Conservation (phyloP, 2,113 vertebrate genomes). For the Apteryx owenii region DNA sequence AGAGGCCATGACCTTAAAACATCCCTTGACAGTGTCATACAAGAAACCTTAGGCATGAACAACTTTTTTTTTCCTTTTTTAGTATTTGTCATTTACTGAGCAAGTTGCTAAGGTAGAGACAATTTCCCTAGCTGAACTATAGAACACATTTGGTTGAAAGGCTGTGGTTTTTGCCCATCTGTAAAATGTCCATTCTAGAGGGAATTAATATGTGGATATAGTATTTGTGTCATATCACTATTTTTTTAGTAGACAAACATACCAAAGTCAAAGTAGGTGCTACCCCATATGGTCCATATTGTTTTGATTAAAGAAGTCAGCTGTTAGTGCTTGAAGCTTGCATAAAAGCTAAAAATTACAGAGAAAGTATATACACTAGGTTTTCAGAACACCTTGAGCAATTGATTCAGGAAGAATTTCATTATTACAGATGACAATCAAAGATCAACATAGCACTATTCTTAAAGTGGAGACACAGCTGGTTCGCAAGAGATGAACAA, state of each 20-base stretch:
- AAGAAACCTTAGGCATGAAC: background rate
- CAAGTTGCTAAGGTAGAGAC: background rate
- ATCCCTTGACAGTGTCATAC: background rate
- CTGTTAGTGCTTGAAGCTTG: background rate
- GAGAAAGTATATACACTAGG: fast-evolving
- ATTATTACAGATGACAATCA: background rate
- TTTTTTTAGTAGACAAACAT: background rate
- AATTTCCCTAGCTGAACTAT: background rate
- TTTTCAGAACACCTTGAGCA: background rate
- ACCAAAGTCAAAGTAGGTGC: background rate
- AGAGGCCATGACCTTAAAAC: too few species aligned
- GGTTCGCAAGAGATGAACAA: background rate
- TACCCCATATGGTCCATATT: background rate
- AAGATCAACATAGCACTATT: background rate
- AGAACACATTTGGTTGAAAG: background rate
- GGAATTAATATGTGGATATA: background rate
- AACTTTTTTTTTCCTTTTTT: background rate
- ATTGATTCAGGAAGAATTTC: background rate
- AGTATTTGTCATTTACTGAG: background rate
- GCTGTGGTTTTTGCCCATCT: background rate
- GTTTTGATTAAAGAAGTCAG: background rate
- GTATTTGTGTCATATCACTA: background rate
- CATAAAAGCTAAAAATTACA: background rate
- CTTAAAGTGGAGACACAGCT: background rate
- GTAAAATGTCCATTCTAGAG: background rate